Evolutionary conservation across 2,888 invertebrate species (phyloP).

Genomic region (Lasioglossum zephyrum): DNA sequence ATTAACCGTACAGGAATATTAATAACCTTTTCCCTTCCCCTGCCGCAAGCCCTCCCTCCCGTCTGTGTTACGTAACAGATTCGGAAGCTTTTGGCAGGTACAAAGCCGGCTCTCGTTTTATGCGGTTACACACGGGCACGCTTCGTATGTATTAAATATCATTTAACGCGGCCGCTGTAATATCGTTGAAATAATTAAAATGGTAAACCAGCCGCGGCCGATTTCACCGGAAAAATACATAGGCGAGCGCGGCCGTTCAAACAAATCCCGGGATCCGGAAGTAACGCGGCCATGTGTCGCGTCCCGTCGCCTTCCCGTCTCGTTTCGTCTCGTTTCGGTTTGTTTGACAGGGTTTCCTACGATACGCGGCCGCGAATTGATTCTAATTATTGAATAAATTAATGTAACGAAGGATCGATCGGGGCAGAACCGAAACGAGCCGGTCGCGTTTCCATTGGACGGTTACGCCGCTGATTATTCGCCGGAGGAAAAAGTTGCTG

Average conservation of each 20-base stretch:
- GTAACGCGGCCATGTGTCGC: not conserved
- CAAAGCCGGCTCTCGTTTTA: constrained; percentile 64
- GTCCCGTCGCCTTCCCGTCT: not conserved
- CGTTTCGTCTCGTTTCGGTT: not conserved
- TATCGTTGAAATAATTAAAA: constrained; percentile 67
- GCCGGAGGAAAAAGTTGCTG: not conserved
- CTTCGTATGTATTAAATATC: constrained; percentile 60
- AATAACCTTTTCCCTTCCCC: constrained; percentile 48
- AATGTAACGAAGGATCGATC: constrained; percentile 20
- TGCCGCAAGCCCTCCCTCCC: not conserved
- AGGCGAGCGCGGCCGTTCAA: not conserved
- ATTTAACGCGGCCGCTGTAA: constrained; percentile 49
- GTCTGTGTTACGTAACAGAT: not conserved
- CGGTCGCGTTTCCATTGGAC: constrained; percentile 2
- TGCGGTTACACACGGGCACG: constrained; percentile 41
- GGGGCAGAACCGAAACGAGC: not conserved
- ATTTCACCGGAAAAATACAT: constrained; percentile 24
- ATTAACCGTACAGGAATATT: constrained; percentile 65
- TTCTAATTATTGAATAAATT: constrained; percentile 44
- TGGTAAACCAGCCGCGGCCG: constrained; percentile 16
- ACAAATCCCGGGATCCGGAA: not conserved
- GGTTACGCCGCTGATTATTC: not conserved
- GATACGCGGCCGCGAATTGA: not conserved
- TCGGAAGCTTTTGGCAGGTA: constrained; percentile 62
- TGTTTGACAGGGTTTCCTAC: not conserved